phyloP scores from a whole-genome alignment of 2,888 invertebrate species.

The Abrostola tripartita region DNA sequence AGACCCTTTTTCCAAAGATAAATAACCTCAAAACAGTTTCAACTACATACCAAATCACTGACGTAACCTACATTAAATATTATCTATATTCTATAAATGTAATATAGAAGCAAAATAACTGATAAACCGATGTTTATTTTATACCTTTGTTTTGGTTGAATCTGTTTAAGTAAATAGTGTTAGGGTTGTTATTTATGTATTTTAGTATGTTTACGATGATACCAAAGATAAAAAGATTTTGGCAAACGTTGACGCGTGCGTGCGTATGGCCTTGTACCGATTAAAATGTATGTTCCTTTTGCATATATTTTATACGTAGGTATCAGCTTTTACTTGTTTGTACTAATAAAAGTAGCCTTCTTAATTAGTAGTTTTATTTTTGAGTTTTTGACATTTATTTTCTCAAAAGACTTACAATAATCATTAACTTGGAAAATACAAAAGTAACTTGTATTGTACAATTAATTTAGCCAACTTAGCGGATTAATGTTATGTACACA shows the following conservation, averaged over 20 bases:
- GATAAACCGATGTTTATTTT: neutral
- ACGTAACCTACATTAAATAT: neutral
- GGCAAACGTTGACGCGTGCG: neutral
- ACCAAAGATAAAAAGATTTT: neutral
- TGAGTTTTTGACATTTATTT: too few species aligned
- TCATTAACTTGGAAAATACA: too few species aligned
- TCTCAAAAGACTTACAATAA: too few species aligned
- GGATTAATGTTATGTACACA: too few species aligned
- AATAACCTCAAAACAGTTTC: too few species aligned
- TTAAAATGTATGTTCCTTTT: neutral
- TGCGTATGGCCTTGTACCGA: too few species aligned
- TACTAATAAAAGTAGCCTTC: too few species aligned
- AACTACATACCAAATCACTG: neutral
- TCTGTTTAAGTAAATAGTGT: neutral
- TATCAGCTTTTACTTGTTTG: too few species aligned
- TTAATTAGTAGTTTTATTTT: too few species aligned
- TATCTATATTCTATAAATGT: neutral
- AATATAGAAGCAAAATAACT: neutral
- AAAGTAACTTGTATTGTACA: too few species aligned
- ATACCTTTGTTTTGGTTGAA: slow-evolving; percentile 1
- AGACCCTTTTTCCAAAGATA: too few species aligned
- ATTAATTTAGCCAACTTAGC: too few species aligned
- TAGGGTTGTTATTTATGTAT: neutral
- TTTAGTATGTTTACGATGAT: neutral
- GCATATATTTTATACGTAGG: neutral